A percentile compares a stretch with the other conserved stretches of the same genome.
Conservation (phyloP, 2,888 invertebrate genomes). For the Drosophila limbata region DNA sequence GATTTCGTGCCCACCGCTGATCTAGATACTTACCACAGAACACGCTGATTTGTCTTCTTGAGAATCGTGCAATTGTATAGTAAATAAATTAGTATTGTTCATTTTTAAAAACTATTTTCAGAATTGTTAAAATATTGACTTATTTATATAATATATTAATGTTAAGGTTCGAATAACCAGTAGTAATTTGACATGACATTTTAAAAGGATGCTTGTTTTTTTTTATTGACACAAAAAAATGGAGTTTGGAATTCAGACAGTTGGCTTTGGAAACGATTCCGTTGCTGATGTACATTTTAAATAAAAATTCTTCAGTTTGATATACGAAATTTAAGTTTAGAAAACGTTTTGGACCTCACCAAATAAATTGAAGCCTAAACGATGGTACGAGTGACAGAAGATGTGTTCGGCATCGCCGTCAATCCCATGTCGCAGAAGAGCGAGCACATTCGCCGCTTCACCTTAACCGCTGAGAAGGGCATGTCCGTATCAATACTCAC, state of each 20-base stretch:
- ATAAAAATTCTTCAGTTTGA: conserved; percentile 28
- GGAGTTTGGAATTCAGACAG: conserved; percentile 7
- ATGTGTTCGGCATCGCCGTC: conserved; percentile 80
- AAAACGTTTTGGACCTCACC: conserved; percentile 17
- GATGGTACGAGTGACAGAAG: conserved; percentile 82
- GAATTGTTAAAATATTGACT: conserved; percentile 6
- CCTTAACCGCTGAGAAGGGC: conserved; percentile 71
- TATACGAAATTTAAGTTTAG: conserved; percentile 43
- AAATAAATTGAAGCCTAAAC: conserved; percentile 24
- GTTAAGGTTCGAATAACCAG: background rate
- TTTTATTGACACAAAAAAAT: background rate
- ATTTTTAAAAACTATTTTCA: conserved; percentile 15
- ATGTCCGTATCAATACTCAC: conserved; percentile 86
- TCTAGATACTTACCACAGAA: conserved; percentile 20
- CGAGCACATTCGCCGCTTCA: conserved; percentile 79
- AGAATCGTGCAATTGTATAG: conserved; percentile 35
- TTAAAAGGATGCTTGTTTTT: background rate
- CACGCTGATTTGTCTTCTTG: conserved; percentile 20
- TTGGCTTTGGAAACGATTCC: conserved; percentile 27
- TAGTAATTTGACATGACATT: background rate
- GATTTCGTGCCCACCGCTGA: too few species aligned
- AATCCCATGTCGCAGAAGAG: conserved; percentile 79
- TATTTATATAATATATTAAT: background rate
- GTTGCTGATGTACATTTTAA: background rate
- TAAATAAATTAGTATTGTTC: conserved; percentile 39